A percentile compares a stretch with the other conserved stretches of the same genome.
phyloP scores from a whole-genome alignment of 2,113 vertebrate species.

The Tragelaphus scriptus region DNA sequence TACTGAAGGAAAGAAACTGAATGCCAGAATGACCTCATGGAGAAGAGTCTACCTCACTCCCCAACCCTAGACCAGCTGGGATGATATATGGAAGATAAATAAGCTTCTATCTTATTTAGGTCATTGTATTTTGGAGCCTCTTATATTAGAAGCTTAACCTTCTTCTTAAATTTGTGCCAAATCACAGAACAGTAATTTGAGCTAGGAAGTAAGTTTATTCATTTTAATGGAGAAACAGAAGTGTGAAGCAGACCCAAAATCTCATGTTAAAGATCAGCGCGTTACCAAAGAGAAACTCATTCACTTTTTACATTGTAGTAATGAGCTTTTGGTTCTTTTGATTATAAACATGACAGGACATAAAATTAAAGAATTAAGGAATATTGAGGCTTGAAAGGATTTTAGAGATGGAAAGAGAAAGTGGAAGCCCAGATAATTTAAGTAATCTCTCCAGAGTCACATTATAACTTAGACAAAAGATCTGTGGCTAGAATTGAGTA shows the following conservation, averaged over 20 bases:
- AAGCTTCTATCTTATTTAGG: neutral
- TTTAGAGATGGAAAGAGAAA: neutral
- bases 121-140: neutral
- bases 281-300: neutral
- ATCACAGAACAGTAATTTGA: neutral
- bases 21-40: neutral
- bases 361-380: slow-evolving; percentile 33
- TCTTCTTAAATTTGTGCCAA: neutral
- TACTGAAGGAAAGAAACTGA: neutral
- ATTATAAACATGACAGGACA: neutral
- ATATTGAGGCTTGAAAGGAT: neutral
- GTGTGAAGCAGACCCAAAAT: neutral
- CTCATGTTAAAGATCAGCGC: neutral
- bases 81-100: neutral
- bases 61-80: neutral
- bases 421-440: neutral
- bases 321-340: neutral
- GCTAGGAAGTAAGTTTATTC: neutral
- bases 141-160: neutral
- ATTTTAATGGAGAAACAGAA: neutral
- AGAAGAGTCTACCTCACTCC: neutral
- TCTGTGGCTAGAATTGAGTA: neutral
- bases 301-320: neutral
- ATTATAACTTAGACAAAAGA: neutral
- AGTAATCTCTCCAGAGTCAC: neutral